phyloP scores from a whole-genome alignment of 1,140 invertebrate genomes.

The Apis mellifera region DNA sequence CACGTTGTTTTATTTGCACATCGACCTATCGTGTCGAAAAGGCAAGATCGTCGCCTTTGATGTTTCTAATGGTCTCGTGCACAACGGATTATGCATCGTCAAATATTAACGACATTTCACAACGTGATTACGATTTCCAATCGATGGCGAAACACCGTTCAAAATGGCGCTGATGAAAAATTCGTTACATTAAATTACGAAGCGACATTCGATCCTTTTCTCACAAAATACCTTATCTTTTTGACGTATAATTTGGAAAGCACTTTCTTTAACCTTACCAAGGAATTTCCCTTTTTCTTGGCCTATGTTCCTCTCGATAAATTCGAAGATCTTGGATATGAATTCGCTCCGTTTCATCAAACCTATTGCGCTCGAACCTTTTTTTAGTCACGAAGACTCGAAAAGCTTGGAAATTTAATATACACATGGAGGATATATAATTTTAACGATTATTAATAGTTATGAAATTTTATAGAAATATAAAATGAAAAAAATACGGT shows the following conservation, averaged over 20 bases:
- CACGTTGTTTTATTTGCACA: constrained; percentile 30
- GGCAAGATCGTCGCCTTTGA: constrained; percentile 10
- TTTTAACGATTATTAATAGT: no score
- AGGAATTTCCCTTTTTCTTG: constrained; percentile 6
- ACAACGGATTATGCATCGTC: constrained; percentile 19
- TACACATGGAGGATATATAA: no score
- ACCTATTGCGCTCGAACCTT: neutral
- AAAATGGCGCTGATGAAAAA: neutral
- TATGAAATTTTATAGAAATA: no score
- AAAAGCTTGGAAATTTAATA: neutral
- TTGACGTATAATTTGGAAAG: no score
- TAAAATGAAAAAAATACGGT: no score
- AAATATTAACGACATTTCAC: constrained; percentile 27
- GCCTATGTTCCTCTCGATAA: neutral
- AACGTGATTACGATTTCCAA: constrained; percentile 18
- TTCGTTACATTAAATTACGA: neutral
- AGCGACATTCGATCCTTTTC: neutral
- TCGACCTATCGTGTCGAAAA: constrained; percentile 19
- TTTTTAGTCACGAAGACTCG: neutral
- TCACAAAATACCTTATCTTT: no score
- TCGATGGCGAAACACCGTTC: neutral
- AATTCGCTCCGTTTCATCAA: neutral
- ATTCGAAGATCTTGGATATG: neutral
- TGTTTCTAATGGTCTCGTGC: neutral
- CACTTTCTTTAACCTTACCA: constrained; percentile 27